A percentile compares a stretch with the other conserved stretches of the same genome.
These are phyloP conservation scores for Aulostomus chinensis DNA, from an alignment of 2,797 vertebrate species.

Conservation along the genomic window DNA sequence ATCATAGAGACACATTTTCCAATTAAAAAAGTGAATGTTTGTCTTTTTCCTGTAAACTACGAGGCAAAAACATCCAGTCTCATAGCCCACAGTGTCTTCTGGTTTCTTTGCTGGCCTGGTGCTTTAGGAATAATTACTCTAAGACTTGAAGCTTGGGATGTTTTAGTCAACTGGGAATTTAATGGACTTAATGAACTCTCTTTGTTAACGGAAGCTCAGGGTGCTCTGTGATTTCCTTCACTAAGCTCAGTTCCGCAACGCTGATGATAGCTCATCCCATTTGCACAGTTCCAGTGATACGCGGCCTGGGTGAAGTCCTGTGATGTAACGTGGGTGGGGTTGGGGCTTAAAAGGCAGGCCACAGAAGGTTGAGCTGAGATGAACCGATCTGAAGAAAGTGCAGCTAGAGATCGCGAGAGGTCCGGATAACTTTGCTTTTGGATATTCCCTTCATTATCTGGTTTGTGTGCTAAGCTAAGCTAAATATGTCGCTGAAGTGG, in stretches of 20 bases:
- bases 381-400: slow-evolving; percentile 33
- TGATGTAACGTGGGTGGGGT: slow-evolving; percentile 43
- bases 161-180: slow-evolving; percentile 62
- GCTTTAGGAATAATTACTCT: slow-evolving; percentile 65
- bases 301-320: slow-evolving; percentile 28
- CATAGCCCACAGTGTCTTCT: slow-evolving; percentile 28
- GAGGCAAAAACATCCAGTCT: slow-evolving; percentile 25
- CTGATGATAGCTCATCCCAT: slow-evolving; percentile 45
- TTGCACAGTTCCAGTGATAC: slow-evolving; percentile 50
- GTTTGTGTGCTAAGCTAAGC: too few relatives aligned
- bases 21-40: slow-evolving; percentile 58
- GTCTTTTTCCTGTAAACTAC: slow-evolving; percentile 32
- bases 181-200: slow-evolving; percentile 61
- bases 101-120: slow-evolving; percentile 50
- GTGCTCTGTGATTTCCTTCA: slow-evolving; percentile 60
- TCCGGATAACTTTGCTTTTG: too few relatives aligned
- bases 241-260: slow-evolving; percentile 42
- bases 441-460: too few relatives aligned
- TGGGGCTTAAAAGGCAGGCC: slow-evolving; percentile 32
- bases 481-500: too few relatives aligned
- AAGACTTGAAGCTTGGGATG: slow-evolving; percentile 47
- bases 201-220: slow-evolving; percentile 59
- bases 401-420: too few relatives aligned
- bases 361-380: slow-evolving; percentile 40
- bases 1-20: slow-evolving; percentile 58